Evolutionary conservation across 2,797 vertebrate species (phyloP).

Genomic region (Poeciliopsis infans): DNA sequence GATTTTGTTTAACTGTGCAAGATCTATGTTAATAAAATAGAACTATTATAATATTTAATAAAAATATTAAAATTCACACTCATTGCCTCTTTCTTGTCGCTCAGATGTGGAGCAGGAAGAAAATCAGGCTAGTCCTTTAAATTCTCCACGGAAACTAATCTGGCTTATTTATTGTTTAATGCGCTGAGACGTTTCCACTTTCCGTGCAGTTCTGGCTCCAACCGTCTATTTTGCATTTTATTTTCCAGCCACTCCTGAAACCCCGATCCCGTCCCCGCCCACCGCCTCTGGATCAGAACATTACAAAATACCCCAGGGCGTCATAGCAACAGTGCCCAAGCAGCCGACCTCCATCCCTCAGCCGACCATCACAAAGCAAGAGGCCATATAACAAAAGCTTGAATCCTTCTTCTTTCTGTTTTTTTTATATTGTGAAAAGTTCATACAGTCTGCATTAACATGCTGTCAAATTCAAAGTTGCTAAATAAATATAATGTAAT

Average conservation of each 20-base stretch:
- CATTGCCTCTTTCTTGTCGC: conserved; percentile 11
- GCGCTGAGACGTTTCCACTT: conserved; percentile 72
- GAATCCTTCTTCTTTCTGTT: conserved; percentile 31
- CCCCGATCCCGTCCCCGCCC: conserved; percentile 95
- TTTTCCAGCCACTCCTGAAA: conserved; percentile 94
- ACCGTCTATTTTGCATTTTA: conserved; percentile 54
- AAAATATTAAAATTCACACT: conserved; percentile 9
- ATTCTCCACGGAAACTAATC: conserved; percentile 77
- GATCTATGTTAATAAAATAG: neutral
- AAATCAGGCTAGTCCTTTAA: conserved; percentile 77
- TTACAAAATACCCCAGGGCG: conserved; percentile 94
- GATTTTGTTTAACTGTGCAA: neutral
- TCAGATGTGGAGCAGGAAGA: conserved; percentile 63
- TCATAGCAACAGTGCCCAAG: conserved; percentile 91
- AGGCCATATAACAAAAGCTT: conserved; percentile 86
- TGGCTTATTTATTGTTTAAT: conserved; percentile 81
- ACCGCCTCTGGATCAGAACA: conserved; percentile 92
- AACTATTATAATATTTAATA: too few species aligned
- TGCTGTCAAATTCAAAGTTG: conserved; percentile 57
- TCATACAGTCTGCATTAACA: conserved; percentile 46
- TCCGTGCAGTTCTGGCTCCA: conserved; percentile 21
- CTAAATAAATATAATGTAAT: conserved; percentile 40
- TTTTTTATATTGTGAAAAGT: conserved; percentile 42
- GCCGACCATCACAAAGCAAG: conserved; percentile 95
- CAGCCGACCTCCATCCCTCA: conserved; percentile 91